phyloP scores from a whole-genome alignment of 2,113 vertebrate species.

The Hippocampus mohnikei region DNA sequence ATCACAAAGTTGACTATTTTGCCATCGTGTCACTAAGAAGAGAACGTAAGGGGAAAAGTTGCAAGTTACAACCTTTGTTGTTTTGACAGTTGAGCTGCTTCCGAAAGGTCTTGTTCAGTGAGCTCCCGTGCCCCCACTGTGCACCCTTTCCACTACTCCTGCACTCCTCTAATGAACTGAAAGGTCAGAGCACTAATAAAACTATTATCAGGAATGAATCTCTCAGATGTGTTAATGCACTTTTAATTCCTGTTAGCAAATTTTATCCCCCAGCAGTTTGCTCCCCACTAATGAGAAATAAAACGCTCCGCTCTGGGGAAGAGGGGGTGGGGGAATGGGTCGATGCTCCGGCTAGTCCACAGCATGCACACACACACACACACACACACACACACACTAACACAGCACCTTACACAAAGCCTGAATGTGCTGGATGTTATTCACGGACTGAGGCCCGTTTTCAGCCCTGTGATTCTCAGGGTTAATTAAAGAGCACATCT shows the following conservation, averaged over 20 bases:
- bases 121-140: slow-evolving; percentile 38
- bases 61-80: slow-evolving; percentile 13
- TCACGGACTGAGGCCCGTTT: slow-evolving; percentile 78
- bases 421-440: slow-evolving; percentile 71
- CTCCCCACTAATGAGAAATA: slow-evolving; percentile 81
- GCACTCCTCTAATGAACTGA: slow-evolving; percentile 79
- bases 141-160: slow-evolving; percentile 40
- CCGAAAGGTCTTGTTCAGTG: slow-evolving; percentile 45
- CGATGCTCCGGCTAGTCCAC: slow-evolving; percentile 66
- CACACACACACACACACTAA: slow-evolving; percentile 44
- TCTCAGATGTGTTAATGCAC: slow-evolving; percentile 82
- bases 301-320: slow-evolving; percentile 72
- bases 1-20: slow-evolving; percentile 6
- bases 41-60: slow-evolving; percentile 4
- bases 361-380: slow-evolving; percentile 31
- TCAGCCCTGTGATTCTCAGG: slow-evolving; percentile 77
- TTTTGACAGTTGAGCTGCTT: slow-evolving; percentile 32
- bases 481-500: slow-evolving; percentile 82
- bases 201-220: slow-evolving; percentile 82
- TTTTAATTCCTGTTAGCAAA: slow-evolving; percentile 86
- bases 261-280: slow-evolving; percentile 83
- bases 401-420: slow-evolving; percentile 51
- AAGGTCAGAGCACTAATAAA: slow-evolving; percentile 83
- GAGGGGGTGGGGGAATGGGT: slow-evolving; percentile 64
- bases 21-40: slow-evolving; percentile 1